Percentiles rank a stretch among this genome's conserved stretches.
Conservation (phyloP, 1,140 invertebrate genomes). For the Oreohelix idahoensis region DNA sequence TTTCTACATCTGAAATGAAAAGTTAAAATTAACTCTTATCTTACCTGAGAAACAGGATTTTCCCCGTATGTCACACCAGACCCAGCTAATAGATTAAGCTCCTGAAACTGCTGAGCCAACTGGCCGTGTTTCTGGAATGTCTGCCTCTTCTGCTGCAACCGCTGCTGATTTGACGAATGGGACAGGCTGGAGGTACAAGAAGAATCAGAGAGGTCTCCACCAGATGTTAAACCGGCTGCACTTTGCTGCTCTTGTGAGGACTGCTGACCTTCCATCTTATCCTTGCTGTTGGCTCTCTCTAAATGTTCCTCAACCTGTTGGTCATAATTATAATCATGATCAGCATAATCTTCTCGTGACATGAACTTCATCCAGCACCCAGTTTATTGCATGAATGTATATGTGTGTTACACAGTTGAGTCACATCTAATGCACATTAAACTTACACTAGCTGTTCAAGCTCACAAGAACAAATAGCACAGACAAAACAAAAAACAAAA, state of each 20-base stretch:
- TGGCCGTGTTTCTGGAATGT: conserved; percentile 86
- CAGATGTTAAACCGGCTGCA: not conserved
- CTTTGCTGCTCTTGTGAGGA: not conserved
- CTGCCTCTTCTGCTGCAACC: conserved; percentile 86
- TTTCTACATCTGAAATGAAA: too few species aligned
- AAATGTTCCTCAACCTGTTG: conserved; percentile 34
- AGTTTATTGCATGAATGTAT: too few species aligned
- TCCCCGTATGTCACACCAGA: not conserved
- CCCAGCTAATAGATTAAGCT: conserved; percentile 48
- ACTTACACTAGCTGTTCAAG: too few species aligned
- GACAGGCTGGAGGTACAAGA: conserved; percentile 32
- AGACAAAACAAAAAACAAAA: too few species aligned
- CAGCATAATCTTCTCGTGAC: too few species aligned
- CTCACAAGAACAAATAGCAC: too few species aligned
- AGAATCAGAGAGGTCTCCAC: not conserved
- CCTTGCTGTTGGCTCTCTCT: conserved; percentile 28
- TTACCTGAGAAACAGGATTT: not conserved
- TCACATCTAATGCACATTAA: too few species aligned
- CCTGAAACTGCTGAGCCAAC: conserved; percentile 74
- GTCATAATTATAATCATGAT: not conserved
- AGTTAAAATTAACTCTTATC: too few species aligned
- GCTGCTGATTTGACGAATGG: conserved; percentile 74
- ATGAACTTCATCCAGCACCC: too few species aligned
- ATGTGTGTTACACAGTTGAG: too few species aligned
- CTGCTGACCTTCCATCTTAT: conserved; percentile 3